Conservation (phyloP, 2,113 vertebrate species). For the Dolichallabes microphthalmus region DNA sequence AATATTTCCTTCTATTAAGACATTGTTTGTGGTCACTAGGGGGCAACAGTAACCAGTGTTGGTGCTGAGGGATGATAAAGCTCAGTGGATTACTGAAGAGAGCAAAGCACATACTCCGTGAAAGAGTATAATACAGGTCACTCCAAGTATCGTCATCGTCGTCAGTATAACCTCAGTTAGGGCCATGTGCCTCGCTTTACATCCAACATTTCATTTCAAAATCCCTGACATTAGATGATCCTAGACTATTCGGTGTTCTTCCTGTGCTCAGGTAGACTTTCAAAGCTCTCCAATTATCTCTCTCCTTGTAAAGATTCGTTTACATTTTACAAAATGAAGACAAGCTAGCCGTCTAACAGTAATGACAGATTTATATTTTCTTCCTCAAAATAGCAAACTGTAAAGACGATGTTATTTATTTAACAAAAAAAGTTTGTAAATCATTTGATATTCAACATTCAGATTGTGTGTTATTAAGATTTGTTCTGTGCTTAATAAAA, state of each 20-base stretch:
- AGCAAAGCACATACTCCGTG: background rate
- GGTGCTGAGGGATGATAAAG: background rate
- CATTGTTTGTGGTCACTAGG: background rate
- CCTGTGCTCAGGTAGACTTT: background rate
- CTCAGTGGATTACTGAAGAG: background rate
- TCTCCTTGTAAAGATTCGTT: background rate
- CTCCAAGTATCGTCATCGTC: background rate
- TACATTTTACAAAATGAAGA: background rate
- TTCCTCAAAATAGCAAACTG: background rate
- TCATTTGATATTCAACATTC: background rate
- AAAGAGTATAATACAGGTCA: background rate
- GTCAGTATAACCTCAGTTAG: background rate
- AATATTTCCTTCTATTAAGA: background rate
- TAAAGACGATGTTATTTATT: background rate
- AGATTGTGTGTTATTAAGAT: background rate
- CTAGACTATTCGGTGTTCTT: background rate
- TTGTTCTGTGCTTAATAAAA: background rate
- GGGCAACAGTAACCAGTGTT: conserved; percentile 14
- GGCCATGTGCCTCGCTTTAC: background rate
- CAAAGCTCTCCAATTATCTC: background rate
- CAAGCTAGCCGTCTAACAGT: background rate
- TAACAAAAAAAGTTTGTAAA: background rate
- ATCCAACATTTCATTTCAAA: background rate
- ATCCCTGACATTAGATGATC: too few species aligned
- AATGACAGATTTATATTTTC: background rate